These are phyloP conservation scores for Ceriagrion tenellum DNA, from an alignment of 2,888 invertebrate species.

Conservation along the genomic window DNA sequence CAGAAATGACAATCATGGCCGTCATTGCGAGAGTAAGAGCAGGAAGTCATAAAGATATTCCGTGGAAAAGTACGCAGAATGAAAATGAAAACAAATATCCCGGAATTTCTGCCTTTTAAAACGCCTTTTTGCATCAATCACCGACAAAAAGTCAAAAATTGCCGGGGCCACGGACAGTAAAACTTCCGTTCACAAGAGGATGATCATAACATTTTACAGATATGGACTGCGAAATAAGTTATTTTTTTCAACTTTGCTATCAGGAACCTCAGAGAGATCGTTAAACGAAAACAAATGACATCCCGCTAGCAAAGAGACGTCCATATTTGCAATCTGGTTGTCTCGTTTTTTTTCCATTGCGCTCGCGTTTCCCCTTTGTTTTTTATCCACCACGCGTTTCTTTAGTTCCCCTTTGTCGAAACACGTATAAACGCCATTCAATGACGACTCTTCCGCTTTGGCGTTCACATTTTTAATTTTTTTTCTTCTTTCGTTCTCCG, in stretches of 20 bases:
- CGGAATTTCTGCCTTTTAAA: constrained; percentile 29
- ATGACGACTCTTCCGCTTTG: constrained; percentile 48
- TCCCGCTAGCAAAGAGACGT: constrained; percentile 24
- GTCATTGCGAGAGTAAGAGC: not conserved
- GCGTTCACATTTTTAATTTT: not conserved
- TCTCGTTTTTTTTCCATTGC: not conserved
- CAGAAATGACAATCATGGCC: not conserved
- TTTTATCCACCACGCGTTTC: not conserved
- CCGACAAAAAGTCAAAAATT: constrained; percentile 57
- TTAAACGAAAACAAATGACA: constrained; percentile 66
- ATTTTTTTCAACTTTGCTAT: constrained; percentile 50
- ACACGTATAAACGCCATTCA: constrained; percentile 43
- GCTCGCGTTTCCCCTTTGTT: constrained; percentile 32
- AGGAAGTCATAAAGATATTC: not conserved
- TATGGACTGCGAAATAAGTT: constrained; percentile 58
- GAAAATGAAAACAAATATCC: constrained; percentile 30
- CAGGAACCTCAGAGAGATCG: constrained; percentile 37
- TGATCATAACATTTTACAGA: constrained; percentile 46
- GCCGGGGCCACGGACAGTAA: constrained; percentile 48
- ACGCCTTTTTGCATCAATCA: constrained; percentile 36
- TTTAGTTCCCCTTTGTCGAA: constrained; percentile 12
- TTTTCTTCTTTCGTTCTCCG: not conserved
- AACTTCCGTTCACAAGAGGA: constrained; percentile 42
- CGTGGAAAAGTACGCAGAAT: not conserved
- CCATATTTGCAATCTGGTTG: constrained; percentile 47